Evolutionary conservation across 2,113 vertebrate species (phyloP).

Genomic region (Synchiropus splendidus): DNA sequence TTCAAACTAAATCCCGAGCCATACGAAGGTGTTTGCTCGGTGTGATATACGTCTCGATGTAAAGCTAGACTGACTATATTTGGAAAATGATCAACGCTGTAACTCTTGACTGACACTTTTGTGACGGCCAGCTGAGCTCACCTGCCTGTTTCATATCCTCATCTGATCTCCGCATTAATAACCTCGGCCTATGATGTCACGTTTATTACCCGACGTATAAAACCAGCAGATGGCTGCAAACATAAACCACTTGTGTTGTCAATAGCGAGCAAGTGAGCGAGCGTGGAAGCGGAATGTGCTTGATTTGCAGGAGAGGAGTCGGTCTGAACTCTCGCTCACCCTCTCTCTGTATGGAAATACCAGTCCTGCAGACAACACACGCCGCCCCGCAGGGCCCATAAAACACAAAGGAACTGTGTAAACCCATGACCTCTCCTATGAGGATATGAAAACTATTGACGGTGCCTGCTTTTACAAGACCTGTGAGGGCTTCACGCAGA

Average conservation of each 20-base stretch:
- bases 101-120: no score
- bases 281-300: slow-evolving; percentile 28
- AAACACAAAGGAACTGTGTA: slow-evolving; percentile 60
- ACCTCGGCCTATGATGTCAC: slow-evolving; percentile 27
- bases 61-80: no score
- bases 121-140: no score
- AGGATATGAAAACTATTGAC: slow-evolving; percentile 58
- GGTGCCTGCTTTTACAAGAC: slow-evolving; percentile 46
- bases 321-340: slow-evolving; percentile 59
- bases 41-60: no score
- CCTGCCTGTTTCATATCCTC: no score
- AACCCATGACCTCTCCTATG: slow-evolving; percentile 49
- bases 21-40: no score
- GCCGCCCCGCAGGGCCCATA: slow-evolving; percentile 41
- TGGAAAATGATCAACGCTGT: no score
- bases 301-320: slow-evolving; percentile 51
- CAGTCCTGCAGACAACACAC: slow-evolving; percentile 31
- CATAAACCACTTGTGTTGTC: slow-evolving; percentile 48
- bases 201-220: slow-evolving; percentile 7
- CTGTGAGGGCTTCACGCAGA: slow-evolving; percentile 36
- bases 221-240: slow-evolving; percentile 46
- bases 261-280: slow-evolving; percentile 21
- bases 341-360: slow-evolving; percentile 46
- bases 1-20: no score
- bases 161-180: background rate